Percentiles rank a stretch among this genome's conserved stretches.
These are phyloP conservation scores for Agrilus planipennis DNA, from an alignment of 1,140 invertebrate genomes.

Conservation along the genomic window DNA sequence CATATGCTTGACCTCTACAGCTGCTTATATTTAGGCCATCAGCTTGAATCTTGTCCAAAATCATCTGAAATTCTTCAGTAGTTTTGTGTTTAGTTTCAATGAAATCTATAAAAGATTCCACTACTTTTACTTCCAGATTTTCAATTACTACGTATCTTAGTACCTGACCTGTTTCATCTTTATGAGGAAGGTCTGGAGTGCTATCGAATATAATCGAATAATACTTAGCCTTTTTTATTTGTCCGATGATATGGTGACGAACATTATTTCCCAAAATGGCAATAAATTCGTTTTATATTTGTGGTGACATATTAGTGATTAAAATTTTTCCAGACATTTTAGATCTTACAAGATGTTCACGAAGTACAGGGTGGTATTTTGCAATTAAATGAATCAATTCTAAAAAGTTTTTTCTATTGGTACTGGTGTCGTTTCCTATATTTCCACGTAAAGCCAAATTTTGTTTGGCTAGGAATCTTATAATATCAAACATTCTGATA, in stretches of 20 bases:
- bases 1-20: slow-evolving; percentile 27
- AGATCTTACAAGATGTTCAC: slow-evolving; percentile 11
- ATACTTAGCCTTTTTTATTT: slow-evolving; percentile 11
- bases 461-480: slow-evolving; percentile 23
- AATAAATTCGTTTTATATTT: slow-evolving; percentile 10
- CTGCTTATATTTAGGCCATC: slow-evolving; percentile 1
- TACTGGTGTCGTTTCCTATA: slow-evolving; percentile 16
- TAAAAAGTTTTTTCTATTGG: slow-evolving; percentile 26
- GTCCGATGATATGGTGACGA: not conserved
- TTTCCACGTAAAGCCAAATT: slow-evolving; percentile 27
- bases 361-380: slow-evolving; percentile 15
- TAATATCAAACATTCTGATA: slow-evolving; percentile 20
- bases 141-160: slow-evolving; percentile 14
- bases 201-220: slow-evolving; percentile 11
- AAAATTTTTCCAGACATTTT: slow-evolving; percentile 11
- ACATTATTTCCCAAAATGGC: slow-evolving; percentile 2
- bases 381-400: slow-evolving; percentile 18
- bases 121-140: slow-evolving; percentile 3
- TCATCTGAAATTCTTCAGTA: slow-evolving; percentile 12
- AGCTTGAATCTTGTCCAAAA: slow-evolving; percentile 12
- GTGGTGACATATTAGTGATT: slow-evolving; percentile 17
- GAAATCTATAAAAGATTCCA: slow-evolving; percentile 10
- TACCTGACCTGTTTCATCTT: slow-evolving; percentile 13
- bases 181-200: slow-evolving; percentile 14
- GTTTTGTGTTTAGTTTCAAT: slow-evolving; percentile 14